Evolutionary conservation across 2,113 vertebrate species (phyloP).

Genomic region (Donacobius atricapilla): DNA sequence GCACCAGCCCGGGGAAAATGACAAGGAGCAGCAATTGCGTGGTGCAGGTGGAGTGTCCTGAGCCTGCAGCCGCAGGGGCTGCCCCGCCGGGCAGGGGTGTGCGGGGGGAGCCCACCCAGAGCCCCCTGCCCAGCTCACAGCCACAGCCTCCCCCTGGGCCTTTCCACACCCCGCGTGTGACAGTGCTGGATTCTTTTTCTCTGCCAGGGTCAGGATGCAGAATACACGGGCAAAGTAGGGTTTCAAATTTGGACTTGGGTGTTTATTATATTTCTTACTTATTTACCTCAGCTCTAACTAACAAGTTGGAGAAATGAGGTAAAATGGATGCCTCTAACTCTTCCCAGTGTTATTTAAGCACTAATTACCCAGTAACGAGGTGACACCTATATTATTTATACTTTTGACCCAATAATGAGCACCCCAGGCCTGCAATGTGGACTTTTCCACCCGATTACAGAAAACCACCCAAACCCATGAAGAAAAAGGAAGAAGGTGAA

Average conservation of each 20-base stretch:
- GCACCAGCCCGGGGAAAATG: slow-evolving; percentile 52
- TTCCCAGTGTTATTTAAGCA: background rate
- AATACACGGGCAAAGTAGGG: too few relatives aligned
- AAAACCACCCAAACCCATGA: background rate
- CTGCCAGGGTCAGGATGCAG: background rate
- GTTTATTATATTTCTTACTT: background rate
- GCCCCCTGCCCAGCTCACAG: background rate
- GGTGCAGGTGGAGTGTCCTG: background rate
- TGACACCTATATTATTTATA: background rate
- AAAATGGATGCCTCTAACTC: background rate
- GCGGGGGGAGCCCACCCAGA: background rate
- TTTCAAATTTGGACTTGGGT: too few relatives aligned
- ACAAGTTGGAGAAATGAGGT: background rate
- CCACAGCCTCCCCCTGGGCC: background rate
- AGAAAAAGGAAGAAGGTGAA: background rate
- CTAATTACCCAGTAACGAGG: background rate
- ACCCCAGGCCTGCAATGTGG: background rate
- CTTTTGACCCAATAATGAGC: background rate
- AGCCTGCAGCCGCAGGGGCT: slow-evolving; percentile 26
- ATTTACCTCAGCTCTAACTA: background rate
- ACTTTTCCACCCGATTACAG: background rate
- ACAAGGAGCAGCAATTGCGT: slow-evolving; percentile 57
- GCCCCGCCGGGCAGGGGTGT: background rate
- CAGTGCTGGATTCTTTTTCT: background rate
- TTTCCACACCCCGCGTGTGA: background rate